Evolutionary conservation across 2,113 vertebrate genomes (phyloP).

Genomic region (Crotalus helleri): DNA sequence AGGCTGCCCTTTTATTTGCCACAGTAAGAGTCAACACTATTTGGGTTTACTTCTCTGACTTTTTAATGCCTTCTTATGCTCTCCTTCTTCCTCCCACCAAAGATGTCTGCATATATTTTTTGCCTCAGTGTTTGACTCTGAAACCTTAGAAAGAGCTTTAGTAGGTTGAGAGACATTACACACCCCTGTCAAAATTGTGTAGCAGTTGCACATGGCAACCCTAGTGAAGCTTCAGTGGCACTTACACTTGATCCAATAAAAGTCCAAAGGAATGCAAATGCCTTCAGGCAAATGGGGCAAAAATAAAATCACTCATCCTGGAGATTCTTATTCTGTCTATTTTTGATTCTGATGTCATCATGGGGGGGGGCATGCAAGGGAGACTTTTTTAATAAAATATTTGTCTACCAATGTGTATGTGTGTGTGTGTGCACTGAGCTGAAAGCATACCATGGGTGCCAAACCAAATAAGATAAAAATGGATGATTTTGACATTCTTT

Average conservation of each 20-base stretch:
- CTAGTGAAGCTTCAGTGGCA: background rate
- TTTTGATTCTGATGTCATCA: conserved; percentile 32
- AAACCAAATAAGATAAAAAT: background rate
- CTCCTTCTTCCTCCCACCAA: background rate
- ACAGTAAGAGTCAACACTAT: background rate
- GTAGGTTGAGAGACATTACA: background rate
- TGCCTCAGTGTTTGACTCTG: background rate
- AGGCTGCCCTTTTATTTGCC: background rate
- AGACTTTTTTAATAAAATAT: conserved; percentile 63
- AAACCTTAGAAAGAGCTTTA: background rate
- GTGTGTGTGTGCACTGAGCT: background rate
- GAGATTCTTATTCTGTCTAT: conserved; percentile 6
- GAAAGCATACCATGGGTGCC: background rate
- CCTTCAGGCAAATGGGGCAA: background rate
- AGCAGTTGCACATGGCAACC: background rate
- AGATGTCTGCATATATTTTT: background rate
- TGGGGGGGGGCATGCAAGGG: background rate
- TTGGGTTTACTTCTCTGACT: background rate
- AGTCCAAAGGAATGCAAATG: background rate
- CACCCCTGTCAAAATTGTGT: background rate
- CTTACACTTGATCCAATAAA: background rate
- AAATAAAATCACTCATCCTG: background rate
- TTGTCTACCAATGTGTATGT: conserved; percentile 27
- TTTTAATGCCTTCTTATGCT: background rate
- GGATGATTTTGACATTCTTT: background rate